Percentiles rank a stretch among this genome's conserved stretches.
These are phyloP conservation scores for Peromyscus californicus DNA, from an alignment of 2,113 vertebrate genomes.

Conservation along the genomic window DNA sequence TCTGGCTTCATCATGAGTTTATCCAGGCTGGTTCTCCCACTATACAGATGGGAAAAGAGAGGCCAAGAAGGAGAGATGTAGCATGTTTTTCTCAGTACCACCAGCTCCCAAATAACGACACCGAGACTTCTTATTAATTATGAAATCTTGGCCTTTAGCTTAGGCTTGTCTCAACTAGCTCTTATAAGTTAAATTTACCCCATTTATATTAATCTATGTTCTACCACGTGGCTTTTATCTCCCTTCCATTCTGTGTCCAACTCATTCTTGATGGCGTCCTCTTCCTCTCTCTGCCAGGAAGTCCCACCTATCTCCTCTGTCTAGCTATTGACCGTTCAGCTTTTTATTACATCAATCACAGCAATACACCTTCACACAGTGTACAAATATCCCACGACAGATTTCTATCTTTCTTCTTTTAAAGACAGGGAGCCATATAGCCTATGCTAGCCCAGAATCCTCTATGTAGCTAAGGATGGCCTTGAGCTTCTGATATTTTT, in stretches of 20 bases:
- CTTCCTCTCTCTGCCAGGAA: background rate
- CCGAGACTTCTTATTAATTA: background rate
- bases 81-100: background rate
- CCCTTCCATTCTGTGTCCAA: background rate
- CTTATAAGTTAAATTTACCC: background rate
- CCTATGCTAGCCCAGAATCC: background rate
- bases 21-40: background rate
- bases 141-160: background rate
- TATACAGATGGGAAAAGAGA: conserved; percentile 1
- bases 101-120: background rate
- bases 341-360: background rate
- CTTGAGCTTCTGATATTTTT: background rate
- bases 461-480: background rate
- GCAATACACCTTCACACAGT: background rate
- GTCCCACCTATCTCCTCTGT: background rate
- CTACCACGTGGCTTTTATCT: background rate
- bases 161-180: background rate
- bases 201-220: background rate
- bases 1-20: background rate
- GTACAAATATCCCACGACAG: background rate
- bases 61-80: background rate
- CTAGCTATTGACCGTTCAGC: background rate
- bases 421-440: background rate
- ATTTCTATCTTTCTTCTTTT: background rate
- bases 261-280: background rate